These are phyloP conservation scores for Apeira syringaria DNA, from an alignment of 2,888 invertebrate genomes.

Conservation along the genomic window DNA sequence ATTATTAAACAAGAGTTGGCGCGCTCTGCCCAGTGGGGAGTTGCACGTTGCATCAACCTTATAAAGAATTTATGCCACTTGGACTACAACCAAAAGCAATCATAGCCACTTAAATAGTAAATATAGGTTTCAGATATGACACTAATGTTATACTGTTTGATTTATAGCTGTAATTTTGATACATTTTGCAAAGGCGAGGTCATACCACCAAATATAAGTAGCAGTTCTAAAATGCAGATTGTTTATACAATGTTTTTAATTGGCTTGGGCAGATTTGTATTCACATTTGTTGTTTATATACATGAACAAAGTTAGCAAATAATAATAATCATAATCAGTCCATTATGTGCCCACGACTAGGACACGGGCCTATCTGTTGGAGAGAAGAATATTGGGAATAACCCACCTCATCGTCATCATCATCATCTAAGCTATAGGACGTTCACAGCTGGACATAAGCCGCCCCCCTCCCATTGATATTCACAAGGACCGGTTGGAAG, in stretches of 20 bases:
- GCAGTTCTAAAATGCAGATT: neutral
- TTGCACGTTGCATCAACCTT: conserved; percentile 35
- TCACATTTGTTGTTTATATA: too few relatives aligned
- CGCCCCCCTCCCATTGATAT: too few relatives aligned
- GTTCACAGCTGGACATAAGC: too few relatives aligned
- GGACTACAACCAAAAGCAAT: conserved; percentile 52
- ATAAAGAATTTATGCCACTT: conserved; percentile 52
- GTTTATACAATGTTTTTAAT: neutral
- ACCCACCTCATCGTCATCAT: too few relatives aligned
- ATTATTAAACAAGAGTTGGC: conserved; percentile 49
- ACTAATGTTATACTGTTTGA: conserved; percentile 1
- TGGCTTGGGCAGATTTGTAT: neutral
- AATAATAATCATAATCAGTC: too few relatives aligned
- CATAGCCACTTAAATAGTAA: conserved; percentile 4
- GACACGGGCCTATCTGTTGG: too few relatives aligned
- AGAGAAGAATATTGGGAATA: too few relatives aligned
- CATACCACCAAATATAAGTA: neutral
- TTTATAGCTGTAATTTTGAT: conserved; percentile 3
- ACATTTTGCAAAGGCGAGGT: too few relatives aligned
- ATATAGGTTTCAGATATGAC: conserved; percentile 12
- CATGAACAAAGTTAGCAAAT: too few relatives aligned
- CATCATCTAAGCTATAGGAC: too few relatives aligned
- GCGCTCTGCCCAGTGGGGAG: conserved; percentile 32
- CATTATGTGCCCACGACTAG: too few relatives aligned
- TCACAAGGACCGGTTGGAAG: too few relatives aligned